Conservation (phyloP, 2,888 invertebrate species). For the Melinaea menophilus region DNA sequence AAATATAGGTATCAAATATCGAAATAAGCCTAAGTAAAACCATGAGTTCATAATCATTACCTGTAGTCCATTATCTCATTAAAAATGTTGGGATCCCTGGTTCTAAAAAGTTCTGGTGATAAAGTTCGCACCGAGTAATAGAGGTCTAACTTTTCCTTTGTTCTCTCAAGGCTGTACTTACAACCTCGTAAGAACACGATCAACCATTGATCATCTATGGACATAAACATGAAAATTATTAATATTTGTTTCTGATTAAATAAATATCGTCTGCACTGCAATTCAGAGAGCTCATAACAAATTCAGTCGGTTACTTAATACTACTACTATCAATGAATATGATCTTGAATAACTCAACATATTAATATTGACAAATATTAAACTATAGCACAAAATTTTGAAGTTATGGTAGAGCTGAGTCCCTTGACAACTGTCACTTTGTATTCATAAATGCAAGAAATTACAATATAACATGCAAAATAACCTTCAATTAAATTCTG, state of each 20-base stretch:
- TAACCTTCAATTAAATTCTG: too few relatives aligned
- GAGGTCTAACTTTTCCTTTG: conserved; percentile 78
- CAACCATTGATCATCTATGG: conserved; percentile 80
- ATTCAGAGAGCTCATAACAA: not conserved
- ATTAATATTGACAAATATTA: too few relatives aligned
- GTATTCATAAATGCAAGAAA: too few relatives aligned
- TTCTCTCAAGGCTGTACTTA: conserved; percentile 77
- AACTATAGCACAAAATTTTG: too few relatives aligned
- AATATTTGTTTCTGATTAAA: too few relatives aligned
- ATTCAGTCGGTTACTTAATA: not conserved
- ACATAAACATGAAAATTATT: not conserved
- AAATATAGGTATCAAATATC: too few relatives aligned
- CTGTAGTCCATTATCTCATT: not conserved
- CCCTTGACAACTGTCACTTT: too few relatives aligned
- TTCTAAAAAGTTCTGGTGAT: conserved; percentile 59
- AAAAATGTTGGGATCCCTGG: not conserved
- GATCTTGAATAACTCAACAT: too few relatives aligned
- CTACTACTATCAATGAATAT: too few relatives aligned
- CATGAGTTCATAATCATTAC: not conserved
- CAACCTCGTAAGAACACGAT: conserved; percentile 80
- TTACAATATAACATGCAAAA: too few relatives aligned
- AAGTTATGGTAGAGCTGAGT: too few relatives aligned
- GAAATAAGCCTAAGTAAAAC: not conserved
- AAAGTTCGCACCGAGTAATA: conserved; percentile 72
- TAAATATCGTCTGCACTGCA: not conserved